Conservation (phyloP, 2,113 vertebrate species). For the Arenaria interpres region DNA sequence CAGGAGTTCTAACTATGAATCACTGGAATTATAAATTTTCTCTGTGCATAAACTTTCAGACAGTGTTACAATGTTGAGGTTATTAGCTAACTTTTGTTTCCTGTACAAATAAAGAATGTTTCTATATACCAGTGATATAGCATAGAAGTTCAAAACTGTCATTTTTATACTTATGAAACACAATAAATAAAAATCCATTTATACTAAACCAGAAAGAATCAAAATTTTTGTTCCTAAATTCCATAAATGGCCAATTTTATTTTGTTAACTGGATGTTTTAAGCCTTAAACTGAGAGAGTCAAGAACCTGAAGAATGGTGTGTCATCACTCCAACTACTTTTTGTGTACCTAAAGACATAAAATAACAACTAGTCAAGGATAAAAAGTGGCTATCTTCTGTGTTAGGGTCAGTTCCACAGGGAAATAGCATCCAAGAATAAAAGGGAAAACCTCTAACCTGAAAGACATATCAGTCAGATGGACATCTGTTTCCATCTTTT, state of each 20-base stretch:
- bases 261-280: neutral
- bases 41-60: neutral
- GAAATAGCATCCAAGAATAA: neutral
- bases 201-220: neutral
- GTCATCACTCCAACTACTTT: neutral
- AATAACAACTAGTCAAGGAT: neutral
- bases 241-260: neutral
- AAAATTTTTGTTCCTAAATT: neutral
- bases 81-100: neutral
- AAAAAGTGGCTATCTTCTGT: neutral
- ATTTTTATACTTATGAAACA: neutral
- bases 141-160: neutral
- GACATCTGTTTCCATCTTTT: neutral
- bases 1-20: neutral
- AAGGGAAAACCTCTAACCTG: neutral
- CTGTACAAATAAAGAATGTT: neutral
- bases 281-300: neutral
- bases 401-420: neutral
- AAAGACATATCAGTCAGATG: neutral
- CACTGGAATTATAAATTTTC: neutral
- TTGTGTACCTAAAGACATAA: neutral
- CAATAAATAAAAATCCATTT: neutral
- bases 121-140: neutral
- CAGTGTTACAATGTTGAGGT: neutral
- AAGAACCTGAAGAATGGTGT: neutral